Percentiles rank a stretch among this genome's conserved stretches.
Evolutionary conservation across 2,888 invertebrate species (phyloP).

Genomic region (Oxyscelio sp.): DNA sequence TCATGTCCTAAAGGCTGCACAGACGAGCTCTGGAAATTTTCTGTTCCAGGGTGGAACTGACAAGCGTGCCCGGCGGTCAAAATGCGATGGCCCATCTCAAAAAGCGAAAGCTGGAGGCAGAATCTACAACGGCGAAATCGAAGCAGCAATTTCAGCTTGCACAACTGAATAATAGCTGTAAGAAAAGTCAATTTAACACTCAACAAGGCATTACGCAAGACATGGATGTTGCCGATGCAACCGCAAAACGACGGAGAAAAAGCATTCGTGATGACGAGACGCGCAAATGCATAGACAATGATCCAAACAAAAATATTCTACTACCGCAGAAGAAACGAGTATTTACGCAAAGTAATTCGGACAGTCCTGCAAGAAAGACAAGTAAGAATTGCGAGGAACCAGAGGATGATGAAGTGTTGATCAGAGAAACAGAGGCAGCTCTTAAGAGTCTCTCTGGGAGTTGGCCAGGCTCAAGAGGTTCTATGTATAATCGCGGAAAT

Average conservation of each 20-base stretch:
- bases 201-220: conserved; percentile 88
- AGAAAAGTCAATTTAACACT: conserved; percentile 87
- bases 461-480: conserved; percentile 93
- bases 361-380: conserved; percentile 88
- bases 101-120: conserved; percentile 92
- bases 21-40: conserved; percentile 87
- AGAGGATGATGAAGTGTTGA: conserved; percentile 94
- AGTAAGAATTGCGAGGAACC: conserved; percentile 87
- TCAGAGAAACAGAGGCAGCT: conserved; percentile 96
- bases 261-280: conserved; percentile 87
- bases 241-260: conserved; percentile 89
- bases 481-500: conserved; percentile 90
- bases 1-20: conserved; percentile 72
- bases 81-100: conserved; percentile 91
- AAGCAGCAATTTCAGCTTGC: conserved; percentile 82
- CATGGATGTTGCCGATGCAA: conserved; percentile 89
- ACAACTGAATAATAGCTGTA: conserved; percentile 79
- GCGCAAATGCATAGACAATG: conserved; percentile 83
- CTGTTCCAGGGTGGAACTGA: conserved; percentile 89
- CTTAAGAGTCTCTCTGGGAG: conserved; percentile 95
- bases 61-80: conserved; percentile 89
- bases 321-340: conserved; percentile 91
- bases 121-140: conserved; percentile 85
- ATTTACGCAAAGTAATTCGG: conserved; percentile 88
- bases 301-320: conserved; percentile 87